A percentile compares a stretch with the other conserved stretches of the same genome.
These are phyloP conservation scores for Meganola albula DNA, from an alignment of 2,888 invertebrate genomes.

Conservation along the genomic window DNA sequence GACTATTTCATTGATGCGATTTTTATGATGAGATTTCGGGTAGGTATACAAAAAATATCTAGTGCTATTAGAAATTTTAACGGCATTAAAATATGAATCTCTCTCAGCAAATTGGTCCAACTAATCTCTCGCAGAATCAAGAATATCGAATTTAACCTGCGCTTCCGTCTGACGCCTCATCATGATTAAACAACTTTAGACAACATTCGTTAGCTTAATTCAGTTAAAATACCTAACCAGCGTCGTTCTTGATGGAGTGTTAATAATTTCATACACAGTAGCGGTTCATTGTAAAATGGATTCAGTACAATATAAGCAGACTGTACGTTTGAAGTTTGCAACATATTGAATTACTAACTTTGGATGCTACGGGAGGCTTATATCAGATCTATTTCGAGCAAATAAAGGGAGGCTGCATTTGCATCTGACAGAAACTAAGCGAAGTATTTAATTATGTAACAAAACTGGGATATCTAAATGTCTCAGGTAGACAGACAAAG, in stretches of 20 bases:
- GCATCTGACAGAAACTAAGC: conserved; percentile 24
- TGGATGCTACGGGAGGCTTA: conserved; percentile 8
- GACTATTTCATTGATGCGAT: too few relatives aligned
- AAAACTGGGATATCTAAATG: too few relatives aligned
- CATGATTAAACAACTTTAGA: background rate
- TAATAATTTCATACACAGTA: conserved; percentile 10
- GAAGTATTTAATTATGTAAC: too few relatives aligned
- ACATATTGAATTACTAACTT: conserved; percentile 27
- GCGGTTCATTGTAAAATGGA: conserved; percentile 17
- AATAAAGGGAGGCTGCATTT: conserved; percentile 17
- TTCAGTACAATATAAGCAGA: conserved; percentile 13
- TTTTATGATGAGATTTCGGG: too few relatives aligned
- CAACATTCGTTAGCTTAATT: background rate
- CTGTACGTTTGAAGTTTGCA: conserved; percentile 21
- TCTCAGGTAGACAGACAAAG: too few relatives aligned
- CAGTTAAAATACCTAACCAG: background rate
- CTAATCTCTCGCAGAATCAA: background rate
- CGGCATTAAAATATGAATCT: too few relatives aligned
- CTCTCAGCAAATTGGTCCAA: too few relatives aligned
- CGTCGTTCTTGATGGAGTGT: conserved; percentile 7
- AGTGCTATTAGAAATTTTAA: too few relatives aligned
- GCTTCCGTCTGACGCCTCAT: background rate
- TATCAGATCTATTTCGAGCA: conserved; percentile 12
- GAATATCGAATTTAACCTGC: background rate
- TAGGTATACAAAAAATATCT: too few relatives aligned